Percentiles rank a stretch among this genome's conserved stretches.
These are phyloP conservation scores for Dascyllus trimaculatus DNA, from an alignment of 2,113 vertebrate species.

Conservation along the genomic window DNA sequence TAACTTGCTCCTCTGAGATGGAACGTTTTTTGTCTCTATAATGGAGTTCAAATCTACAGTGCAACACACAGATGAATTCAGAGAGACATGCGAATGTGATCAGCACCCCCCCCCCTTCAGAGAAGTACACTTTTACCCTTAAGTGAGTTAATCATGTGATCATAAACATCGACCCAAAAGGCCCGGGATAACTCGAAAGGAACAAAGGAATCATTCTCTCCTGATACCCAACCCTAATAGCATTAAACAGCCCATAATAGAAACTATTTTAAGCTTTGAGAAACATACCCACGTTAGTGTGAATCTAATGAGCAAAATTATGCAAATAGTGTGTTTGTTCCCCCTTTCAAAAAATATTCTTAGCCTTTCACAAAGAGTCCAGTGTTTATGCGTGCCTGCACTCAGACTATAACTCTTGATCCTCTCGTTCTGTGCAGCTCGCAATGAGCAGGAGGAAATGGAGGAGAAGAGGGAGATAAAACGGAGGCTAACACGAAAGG, in stretches of 20 bases:
- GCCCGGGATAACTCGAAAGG: conserved; percentile 43
- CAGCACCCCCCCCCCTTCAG: neutral
- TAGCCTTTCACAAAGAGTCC: conserved; percentile 17
- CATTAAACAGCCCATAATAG: conserved; percentile 57
- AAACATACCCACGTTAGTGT: conserved; percentile 49
- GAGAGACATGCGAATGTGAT: neutral
- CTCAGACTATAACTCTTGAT: conserved; percentile 5
- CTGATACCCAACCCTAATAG: conserved; percentile 40
- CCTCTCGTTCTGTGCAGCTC: conserved; percentile 86
- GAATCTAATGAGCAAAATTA: conserved; percentile 61
- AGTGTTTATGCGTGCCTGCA: conserved; percentile 8
- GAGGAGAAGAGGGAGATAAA: conserved; percentile 99
- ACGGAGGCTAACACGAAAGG: conserved; percentile 94
- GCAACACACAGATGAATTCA: conserved; percentile 16
- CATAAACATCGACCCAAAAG: conserved; percentile 38
- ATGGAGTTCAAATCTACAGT: conserved; percentile 14
- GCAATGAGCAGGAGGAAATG: conserved; percentile 97
- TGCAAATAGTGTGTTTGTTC: conserved; percentile 50
- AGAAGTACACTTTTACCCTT: conserved; percentile 13
- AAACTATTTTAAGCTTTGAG: conserved; percentile 50
- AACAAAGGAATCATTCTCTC: conserved; percentile 52
- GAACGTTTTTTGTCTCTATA: conserved; percentile 22
- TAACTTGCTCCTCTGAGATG: conserved; percentile 9
- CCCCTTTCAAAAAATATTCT: conserved; percentile 7
- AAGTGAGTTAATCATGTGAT: conserved; percentile 50